Evolutionary conservation across 2,888 invertebrate genomes (phyloP), one percentile per base, ranked within the genome.

Genomic region (Aspidiotus rigidus): DNA sequence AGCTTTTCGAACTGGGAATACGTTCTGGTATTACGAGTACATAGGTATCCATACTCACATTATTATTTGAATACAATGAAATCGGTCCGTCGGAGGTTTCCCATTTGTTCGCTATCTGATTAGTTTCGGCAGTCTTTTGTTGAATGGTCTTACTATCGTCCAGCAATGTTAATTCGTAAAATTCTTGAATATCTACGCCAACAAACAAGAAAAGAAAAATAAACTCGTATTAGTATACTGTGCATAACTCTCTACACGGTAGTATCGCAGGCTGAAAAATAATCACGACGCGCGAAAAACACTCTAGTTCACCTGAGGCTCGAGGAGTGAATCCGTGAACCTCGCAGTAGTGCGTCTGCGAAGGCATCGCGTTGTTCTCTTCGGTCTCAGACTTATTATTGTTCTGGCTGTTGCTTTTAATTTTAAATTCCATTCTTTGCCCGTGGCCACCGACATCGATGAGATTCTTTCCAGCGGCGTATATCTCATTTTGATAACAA

Each of bases 31-130:
- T 3, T 28, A 28, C 28, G 5, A n/a, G n/a, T 28, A 28, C 5
- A 28, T 28, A 28, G 28, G 28, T 28, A 28, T 28, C 28, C 28
- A 57, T 63, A 81, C 83, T 83, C 77, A 84, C 83, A 76, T 84
- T 84, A 77, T 83, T 83, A 77, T 82, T 83, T 73, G 80, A 79
- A 77, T 82, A 84, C 67, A 83, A 81, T 70, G 83, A 81, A 75
- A 85, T 84, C 69, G 84, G 83, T 66, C 84, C 84, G 75, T 85
- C 84, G 74, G 80, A 83, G 70, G 84, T 83, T 80, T 93, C 93
- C 93, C 93, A 95, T 83, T 93, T 93, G 77, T 90, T 91, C 71
- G 94, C 94, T 77, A 97, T 93, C 77, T 93, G 89, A 77, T 95
- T 86, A 69, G 96, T 94, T 81, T 95, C 95, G 71, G 88, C 89